phyloP scores from a whole-genome alignment of 2,113 vertebrate species.

The Tamias sibiricus region DNA sequence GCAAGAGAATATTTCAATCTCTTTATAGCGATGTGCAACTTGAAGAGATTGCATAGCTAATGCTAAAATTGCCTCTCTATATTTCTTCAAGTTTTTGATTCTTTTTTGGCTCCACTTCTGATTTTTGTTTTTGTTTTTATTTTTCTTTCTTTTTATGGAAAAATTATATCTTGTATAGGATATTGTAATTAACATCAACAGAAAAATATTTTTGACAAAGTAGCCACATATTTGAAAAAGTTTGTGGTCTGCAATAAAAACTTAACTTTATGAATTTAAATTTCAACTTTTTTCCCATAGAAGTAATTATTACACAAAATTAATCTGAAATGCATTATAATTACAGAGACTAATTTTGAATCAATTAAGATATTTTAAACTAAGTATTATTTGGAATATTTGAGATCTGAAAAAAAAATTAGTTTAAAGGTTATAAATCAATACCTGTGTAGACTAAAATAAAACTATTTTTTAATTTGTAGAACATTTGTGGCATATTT shows the following conservation, averaged over 20 bases:
- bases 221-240: neutral
- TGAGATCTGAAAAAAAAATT: slow-evolving; percentile 69
- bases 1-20: neutral
- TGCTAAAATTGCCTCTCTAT: neutral
- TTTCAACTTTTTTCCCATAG: neutral
- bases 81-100: neutral
- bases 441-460: slow-evolving; percentile 73
- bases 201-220: neutral
- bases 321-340: neutral
- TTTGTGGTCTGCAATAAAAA: neutral
- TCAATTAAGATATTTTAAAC: slow-evolving; percentile 53
- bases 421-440: slow-evolving; percentile 76
- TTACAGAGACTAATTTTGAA: slow-evolving; percentile 60
- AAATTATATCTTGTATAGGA: neutral
- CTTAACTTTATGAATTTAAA: neutral
- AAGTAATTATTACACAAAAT: neutral
- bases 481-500: slow-evolving; percentile 72
- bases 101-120: neutral
- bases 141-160: neutral
- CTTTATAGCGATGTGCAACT: neutral
- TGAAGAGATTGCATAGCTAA: neutral
- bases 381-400: slow-evolving; percentile 59
- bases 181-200: neutral
- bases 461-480: slow-evolving; percentile 77
- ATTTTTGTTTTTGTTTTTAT: neutral